Conservation (phyloP, 2,113 vertebrate species). For the Cyprinodon variegatus region DNA sequence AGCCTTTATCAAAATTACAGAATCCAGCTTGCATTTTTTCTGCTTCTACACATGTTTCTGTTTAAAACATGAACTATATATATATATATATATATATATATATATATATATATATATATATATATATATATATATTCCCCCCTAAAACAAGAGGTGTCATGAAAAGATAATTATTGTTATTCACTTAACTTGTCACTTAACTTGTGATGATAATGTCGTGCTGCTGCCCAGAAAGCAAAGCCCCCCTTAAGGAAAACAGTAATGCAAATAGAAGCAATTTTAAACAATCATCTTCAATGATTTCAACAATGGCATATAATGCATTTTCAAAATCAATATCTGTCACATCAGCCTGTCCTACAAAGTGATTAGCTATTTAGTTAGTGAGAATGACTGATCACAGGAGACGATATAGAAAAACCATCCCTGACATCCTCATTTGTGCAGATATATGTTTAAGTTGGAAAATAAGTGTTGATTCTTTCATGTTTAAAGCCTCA, state of each 20-base stretch:
- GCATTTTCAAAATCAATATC: constrained; percentile 39
- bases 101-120: too few relatives aligned
- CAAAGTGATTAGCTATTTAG: constrained; percentile 67
- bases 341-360: constrained; percentile 49
- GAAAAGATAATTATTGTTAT: neutral
- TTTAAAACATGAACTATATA: too few relatives aligned
- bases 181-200: neutral
- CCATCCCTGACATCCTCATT: constrained; percentile 33
- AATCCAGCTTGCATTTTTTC: neutral
- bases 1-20: neutral
- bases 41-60: neutral
- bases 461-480: constrained; percentile 28
- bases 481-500: constrained; percentile 30
- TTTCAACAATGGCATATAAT: constrained; percentile 17
- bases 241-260: constrained; percentile 29
- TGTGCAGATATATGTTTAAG: constrained; percentile 13
- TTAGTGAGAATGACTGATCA: constrained; percentile 57
- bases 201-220: neutral
- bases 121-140: neutral
- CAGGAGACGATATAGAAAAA: constrained; percentile 19
- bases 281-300: constrained; percentile 43
- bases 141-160: neutral
- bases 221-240: neutral
- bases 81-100: too few relatives aligned
- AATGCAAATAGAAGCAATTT: constrained; percentile 53